Evolutionary conservation across 2,797 vertebrate species (phyloP).

Genomic region (Pterois miles): DNA sequence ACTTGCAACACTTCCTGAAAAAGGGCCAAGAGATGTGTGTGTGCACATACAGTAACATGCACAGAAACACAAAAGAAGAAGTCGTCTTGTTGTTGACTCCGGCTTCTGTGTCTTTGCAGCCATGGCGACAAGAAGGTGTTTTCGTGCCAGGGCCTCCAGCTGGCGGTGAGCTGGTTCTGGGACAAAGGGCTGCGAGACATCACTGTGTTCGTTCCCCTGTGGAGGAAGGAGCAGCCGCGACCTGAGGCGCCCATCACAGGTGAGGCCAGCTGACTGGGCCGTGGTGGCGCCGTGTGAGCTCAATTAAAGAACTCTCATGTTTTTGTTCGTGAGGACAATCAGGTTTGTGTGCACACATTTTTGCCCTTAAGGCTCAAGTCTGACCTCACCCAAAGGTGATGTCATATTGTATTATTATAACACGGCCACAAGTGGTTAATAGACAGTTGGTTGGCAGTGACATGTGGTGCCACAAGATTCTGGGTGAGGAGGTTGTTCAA

Average conservation of each 20-base stretch:
- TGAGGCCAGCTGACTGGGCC: conserved; percentile 45
- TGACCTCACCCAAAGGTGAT: background rate
- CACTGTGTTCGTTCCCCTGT: conserved; percentile 93
- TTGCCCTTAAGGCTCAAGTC: background rate
- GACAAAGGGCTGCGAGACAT: conserved; percentile 90
- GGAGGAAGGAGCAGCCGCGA: conserved; percentile 90
- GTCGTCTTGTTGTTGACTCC: conserved; percentile 14
- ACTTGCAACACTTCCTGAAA: conserved; percentile 55
- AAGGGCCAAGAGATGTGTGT: background rate
- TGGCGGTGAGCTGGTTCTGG: conserved; percentile 94
- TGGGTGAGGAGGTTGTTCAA: background rate
- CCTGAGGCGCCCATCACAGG: conserved; percentile 90
- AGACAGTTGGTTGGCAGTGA: background rate
- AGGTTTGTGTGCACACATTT: background rate
- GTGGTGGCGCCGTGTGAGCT: background rate
- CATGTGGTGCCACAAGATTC: background rate
- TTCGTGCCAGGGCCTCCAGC: conserved; percentile 92
- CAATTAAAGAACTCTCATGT: background rate
- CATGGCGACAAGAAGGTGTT: conserved; percentile 94
- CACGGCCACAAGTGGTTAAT: background rate
- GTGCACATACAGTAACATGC: background rate
- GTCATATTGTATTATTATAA: background rate
- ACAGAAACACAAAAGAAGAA: conserved; percentile 47
- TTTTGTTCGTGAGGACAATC: background rate
- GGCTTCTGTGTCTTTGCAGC: conserved; percentile 73